Percentiles rank a stretch among this genome's conserved stretches.
phyloP scores from a whole-genome alignment of 2,797 vertebrate genomes.

The Crocodylus rhombifer region DNA sequence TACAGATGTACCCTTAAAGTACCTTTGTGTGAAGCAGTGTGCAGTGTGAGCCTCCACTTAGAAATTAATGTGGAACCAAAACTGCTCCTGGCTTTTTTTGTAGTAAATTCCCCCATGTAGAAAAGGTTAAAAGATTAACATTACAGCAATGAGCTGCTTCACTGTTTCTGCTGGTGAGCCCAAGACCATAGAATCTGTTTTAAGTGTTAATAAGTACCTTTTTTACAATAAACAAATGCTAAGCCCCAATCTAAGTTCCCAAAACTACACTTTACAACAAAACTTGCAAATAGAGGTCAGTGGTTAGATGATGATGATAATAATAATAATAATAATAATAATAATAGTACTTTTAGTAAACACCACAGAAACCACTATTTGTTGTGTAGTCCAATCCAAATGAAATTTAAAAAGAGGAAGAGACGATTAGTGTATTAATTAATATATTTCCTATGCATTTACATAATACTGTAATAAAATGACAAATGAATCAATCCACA shows the following conservation, averaged over 20 bases:
- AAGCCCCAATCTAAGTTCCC: background rate
- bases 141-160: background rate
- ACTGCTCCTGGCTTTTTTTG: background rate
- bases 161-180: background rate
- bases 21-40: too few relatives aligned
- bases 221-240: conserved; percentile 8
- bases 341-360: conserved; percentile 11
- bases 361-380: conserved; percentile 38
- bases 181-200: background rate
- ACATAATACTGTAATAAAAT: conserved; percentile 81
- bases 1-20: background rate
- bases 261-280: conserved; percentile 12
- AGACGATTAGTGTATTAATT: conserved; percentile 65
- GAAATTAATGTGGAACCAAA: too few relatives aligned
- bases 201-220: conserved; percentile 23
- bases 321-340: background rate
- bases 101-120: background rate
- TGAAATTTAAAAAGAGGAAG: conserved; percentile 38
- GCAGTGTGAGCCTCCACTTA: too few relatives aligned
- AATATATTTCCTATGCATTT: conserved; percentile 79
- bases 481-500: conserved; percentile 54
- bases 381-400: conserved; percentile 51
- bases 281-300: conserved; percentile 18
- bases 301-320: background rate
- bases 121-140: conserved; percentile 13